Evolutionary conservation across 2,888 invertebrate species (phyloP), one percentile per base, ranked within the genome.

Genomic region (Chirona hameri): DNA sequence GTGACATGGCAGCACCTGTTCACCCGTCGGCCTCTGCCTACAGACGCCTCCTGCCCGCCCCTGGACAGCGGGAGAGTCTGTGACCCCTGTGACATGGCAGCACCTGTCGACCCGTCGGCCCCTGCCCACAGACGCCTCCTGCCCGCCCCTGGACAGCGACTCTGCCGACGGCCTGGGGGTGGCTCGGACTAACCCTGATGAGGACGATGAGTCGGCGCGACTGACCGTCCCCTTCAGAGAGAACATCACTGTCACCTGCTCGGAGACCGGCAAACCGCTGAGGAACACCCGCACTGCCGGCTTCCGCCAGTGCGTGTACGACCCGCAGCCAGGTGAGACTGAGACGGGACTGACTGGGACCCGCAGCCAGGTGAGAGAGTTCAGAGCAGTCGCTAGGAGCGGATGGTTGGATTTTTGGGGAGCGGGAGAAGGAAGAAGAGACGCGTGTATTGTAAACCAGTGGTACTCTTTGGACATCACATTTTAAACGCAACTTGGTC

Each of bases 251-350:
- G 90, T 97, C 18, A 92, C 92, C 82, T 97, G 97, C 87, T 91
- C 92, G 82, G 92, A 92, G 82, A 91, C 93, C 69, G 97, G 97
- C 46, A 91, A 94, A 84, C 92, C 92, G 82, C 88, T 96, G 12
- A 90, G 95, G 85, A 93, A 93, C 86, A 96, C 97, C 2, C 91
- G 94, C 0, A 93, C 95, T 7, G 92, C 97, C 14, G 91, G 92
- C 0, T 97, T 96, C 88, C 92, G 98, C 84, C 97, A 98, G 88
- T 98, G 98, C 88, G 97, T 97, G 46, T 98, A 96, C 87, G 97
- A 98, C 89, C 97, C 97, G 0, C 95, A 95, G 88, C 93, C 94
- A 69, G 92, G 92, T 88, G 55, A 48, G 48, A 52, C 15, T 7
- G 52, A 52, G 52, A 48, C 9, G 48, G 48, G 48, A 48, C 9